Conservation (phyloP, 2,113 vertebrate genomes). For the Zingel zingel region DNA sequence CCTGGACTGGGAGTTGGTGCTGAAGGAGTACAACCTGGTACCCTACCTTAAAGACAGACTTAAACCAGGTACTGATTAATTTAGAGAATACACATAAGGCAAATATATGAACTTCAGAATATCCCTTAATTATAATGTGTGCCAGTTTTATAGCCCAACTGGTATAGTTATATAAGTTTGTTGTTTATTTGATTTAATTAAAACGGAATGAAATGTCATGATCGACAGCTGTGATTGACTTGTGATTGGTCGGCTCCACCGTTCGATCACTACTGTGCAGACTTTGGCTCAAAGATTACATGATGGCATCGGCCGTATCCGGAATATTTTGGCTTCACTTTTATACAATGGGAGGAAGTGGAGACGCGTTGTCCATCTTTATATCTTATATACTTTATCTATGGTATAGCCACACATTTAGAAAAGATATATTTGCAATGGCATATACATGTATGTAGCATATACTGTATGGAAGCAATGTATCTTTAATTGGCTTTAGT, state of each 20-base stretch:
- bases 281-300: too few relatives aligned
- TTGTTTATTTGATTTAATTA: too few relatives aligned
- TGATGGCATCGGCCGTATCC: too few relatives aligned
- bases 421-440: not conserved
- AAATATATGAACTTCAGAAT: not conserved
- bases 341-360: too few relatives aligned
- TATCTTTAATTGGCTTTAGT: not conserved
- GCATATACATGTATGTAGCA: not conserved
- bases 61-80: slow-evolving; percentile 88
- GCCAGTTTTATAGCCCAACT: not conserved
- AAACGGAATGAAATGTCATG: too few relatives aligned
- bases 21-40: slow-evolving; percentile 96
- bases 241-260: too few relatives aligned
- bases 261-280: too few relatives aligned
- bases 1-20: slow-evolving; percentile 96
- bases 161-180: too few relatives aligned
- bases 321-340: too few relatives aligned
- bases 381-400: too few relatives aligned
- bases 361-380: too few relatives aligned
- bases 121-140: not conserved
- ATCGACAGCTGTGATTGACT: too few relatives aligned
- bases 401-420: not conserved
- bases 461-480: not conserved
- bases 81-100: not conserved
- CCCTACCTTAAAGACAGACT: slow-evolving; percentile 95